Conservation (phyloP, 2,797 vertebrate species). For the Hippopotamyrus pictus region DNA sequence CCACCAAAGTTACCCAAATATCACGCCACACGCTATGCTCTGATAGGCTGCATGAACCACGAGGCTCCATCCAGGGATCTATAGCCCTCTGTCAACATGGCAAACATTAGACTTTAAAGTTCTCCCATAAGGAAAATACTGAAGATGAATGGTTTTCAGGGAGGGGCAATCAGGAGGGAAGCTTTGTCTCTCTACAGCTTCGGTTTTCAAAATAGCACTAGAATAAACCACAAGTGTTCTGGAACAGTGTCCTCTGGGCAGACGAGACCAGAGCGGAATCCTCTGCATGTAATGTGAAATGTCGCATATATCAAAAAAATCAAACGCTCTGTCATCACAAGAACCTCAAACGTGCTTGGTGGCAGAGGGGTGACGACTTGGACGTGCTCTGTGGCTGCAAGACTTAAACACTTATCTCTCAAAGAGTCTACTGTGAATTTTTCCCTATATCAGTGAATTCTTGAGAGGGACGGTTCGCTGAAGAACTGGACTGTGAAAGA, state of each 20-base stretch:
- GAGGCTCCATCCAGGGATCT: neutral
- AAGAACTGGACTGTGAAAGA: neutral
- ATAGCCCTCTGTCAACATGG: neutral
- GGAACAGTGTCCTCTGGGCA: neutral
- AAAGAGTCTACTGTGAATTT: neutral
- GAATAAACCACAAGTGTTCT: neutral
- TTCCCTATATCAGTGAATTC: neutral
- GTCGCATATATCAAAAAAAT: neutral
- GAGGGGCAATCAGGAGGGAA: neutral
- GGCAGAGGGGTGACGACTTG: neutral
- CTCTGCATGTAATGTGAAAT: neutral
- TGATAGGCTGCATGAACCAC: neutral
- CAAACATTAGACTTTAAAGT: neutral
- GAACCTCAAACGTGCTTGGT: neutral
- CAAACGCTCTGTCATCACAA: neutral
- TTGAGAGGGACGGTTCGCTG: neutral
- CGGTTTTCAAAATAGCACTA: neutral
- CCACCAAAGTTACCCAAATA: neutral
- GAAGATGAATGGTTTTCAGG: neutral
- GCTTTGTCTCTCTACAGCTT: neutral
- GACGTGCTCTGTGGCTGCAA: neutral
- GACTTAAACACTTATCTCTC: neutral
- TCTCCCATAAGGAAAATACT: neutral
- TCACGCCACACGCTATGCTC: neutral
- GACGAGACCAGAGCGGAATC: neutral